Base-by-base conservation (phyloP, 2,888 invertebrate genomes). In the Drosophila cognata region DNA sequence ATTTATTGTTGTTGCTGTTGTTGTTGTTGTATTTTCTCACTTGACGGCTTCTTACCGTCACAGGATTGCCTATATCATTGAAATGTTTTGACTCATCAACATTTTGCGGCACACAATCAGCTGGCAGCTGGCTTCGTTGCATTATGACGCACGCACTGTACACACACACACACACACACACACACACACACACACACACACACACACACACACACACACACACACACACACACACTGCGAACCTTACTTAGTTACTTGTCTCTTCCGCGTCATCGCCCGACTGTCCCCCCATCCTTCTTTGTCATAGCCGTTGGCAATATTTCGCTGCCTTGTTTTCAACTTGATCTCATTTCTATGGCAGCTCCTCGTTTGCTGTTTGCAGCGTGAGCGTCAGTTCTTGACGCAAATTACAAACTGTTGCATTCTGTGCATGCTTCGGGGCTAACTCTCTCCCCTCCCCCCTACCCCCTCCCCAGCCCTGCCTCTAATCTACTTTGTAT, bases 61-160 rank as follows among this genome's bases (percentile, higher is more conserved):
- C 36, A 16, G 36, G 16, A 41, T 31, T 18, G 48, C 33, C 33
- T 31, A 21, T 64, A 70, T 61, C 71, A 61, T 66, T 71, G 69
- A 69, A 69, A 71, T 76, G 69, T 60, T 71, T 70, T 82, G 71
- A 71, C 71, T 76, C 71, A 85, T 82, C 85, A 85, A 66, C 79
- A 82, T 79, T 79, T 28, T 71, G 71, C 53, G 69, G 33, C 79
- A 68, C 69, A 69, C 43, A 58, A 46, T 58, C 57, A 21, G 57
- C 21, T 31, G 13, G 29, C 21, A n/a, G 29, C 31, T 41, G 31
- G 33, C 43, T 7, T 18, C 31, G 33, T 58, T 43, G 43, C 57
- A 48, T 16, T 33, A 60, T 53, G 66, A 66, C 67, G 67, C 67
- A 66, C 46, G 13, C 38, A 31, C 36, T 36, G 55, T 36, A 21